These are phyloP conservation scores for Miltochrista miniata DNA, from an alignment of 2,888 invertebrate genomes.

Conservation along the genomic window DNA sequence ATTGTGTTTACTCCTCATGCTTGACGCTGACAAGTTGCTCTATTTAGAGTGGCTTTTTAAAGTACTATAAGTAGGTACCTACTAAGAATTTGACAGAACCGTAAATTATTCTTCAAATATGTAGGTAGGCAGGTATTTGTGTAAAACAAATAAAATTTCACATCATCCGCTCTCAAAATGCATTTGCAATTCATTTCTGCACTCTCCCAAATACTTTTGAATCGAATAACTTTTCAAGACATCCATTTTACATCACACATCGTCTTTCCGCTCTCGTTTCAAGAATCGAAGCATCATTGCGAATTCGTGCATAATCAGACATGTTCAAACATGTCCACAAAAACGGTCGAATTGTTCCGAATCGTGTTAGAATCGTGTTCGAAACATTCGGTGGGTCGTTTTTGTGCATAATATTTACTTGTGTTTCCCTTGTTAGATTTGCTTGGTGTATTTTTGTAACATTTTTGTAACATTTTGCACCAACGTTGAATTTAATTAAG, in stretches of 20 bases:
- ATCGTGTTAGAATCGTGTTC: slow-evolving; percentile 53
- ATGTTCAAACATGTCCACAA: slow-evolving; percentile 53
- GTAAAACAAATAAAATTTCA: background rate
- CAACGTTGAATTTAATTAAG: slow-evolving; percentile 32
- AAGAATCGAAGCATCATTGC: slow-evolving; percentile 45
- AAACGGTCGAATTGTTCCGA: slow-evolving; percentile 42
- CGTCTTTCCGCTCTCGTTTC: slow-evolving; percentile 28
- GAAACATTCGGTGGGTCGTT: slow-evolving; percentile 32
- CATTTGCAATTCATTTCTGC: slow-evolving; percentile 3
- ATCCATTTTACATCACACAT: slow-evolving; percentile 17
- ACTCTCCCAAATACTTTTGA: background rate
- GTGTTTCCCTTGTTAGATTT: slow-evolving; percentile 43
- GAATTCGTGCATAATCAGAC: slow-evolving; percentile 63
- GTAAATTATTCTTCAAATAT: too few relatives aligned
- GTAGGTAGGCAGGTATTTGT: too few relatives aligned
- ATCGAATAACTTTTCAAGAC: slow-evolving; percentile 2
- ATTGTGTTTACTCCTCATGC: too few relatives aligned
- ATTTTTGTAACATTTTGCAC: slow-evolving; percentile 38
- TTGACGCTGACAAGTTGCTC: too few relatives aligned
- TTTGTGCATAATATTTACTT: slow-evolving; percentile 42
- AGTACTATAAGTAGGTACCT: too few relatives aligned
- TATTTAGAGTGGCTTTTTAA: too few relatives aligned
- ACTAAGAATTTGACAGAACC: slow-evolving; percentile 1
- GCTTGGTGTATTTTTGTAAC: slow-evolving; percentile 29
- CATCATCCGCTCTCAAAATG: background rate